Conservation (phyloP, 2,113 vertebrate species). For the Phylloscopus trochiloides region DNA sequence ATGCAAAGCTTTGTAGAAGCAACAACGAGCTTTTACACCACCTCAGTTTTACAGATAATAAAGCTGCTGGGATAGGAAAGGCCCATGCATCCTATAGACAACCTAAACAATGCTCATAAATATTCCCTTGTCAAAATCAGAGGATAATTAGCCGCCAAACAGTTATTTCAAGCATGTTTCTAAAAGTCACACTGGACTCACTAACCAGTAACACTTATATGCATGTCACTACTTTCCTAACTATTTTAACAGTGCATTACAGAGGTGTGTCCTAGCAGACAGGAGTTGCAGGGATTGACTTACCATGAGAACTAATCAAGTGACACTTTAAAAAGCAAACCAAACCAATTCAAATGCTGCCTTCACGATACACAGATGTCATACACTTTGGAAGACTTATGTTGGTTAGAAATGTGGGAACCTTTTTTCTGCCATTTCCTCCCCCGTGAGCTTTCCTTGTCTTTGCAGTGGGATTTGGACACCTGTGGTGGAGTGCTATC, state of each 20-base stretch:
- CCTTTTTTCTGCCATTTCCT: not conserved
- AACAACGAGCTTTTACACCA: not conserved
- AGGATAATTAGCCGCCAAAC: not conserved
- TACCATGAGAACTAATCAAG: not conserved
- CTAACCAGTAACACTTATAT: not conserved
- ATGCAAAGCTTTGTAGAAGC: not conserved
- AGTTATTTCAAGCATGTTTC: not conserved
- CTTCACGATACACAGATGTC: not conserved
- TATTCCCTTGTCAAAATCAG: not conserved
- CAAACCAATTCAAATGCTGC: not conserved
- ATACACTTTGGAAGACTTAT: not conserved
- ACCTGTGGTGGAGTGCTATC: rapidly evolving
- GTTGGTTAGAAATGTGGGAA: not conserved
- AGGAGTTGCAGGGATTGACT: not conserved
- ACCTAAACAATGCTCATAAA: not conserved
- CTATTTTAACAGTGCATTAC: not conserved
- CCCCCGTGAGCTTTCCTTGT: not conserved
- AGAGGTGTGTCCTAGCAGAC: not conserved
- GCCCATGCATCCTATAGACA: not conserved
- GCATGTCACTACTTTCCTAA: not conserved
- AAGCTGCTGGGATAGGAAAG: not conserved
- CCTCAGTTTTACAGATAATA: not conserved
- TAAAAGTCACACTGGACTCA: not conserved
- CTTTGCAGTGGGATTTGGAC: not conserved
- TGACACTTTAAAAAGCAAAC: not conserved